A percentile compares a stretch with the other conserved stretches of the same genome.
These are phyloP conservation scores for Drosophila obscura DNA, from an alignment of 1,140 invertebrate genomes.

Conservation along the genomic window DNA sequence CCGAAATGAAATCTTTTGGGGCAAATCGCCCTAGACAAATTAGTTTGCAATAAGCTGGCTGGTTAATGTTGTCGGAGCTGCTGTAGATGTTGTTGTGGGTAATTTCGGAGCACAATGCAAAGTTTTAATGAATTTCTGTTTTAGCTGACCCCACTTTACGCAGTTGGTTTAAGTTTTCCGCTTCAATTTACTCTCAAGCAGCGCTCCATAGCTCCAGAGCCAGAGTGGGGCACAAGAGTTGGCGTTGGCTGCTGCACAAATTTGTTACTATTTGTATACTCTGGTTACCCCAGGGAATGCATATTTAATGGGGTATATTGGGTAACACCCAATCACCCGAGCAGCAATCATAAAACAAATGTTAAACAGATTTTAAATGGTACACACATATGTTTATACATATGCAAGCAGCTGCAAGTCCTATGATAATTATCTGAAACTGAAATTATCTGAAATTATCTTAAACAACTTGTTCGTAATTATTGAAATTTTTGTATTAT, in stretches of 20 bases:
- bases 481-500: too few relatives aligned
- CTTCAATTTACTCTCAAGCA: slow-evolving; percentile 49
- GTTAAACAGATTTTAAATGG: too few relatives aligned
- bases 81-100: slow-evolving; percentile 23
- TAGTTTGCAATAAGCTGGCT: slow-evolving; percentile 70
- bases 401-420: too few relatives aligned
- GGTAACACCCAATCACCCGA: too few relatives aligned
- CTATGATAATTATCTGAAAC: too few relatives aligned
- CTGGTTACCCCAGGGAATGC: slow-evolving; percentile 3
- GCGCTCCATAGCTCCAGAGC: neutral
- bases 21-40: slow-evolving; percentile 74
- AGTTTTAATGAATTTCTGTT: slow-evolving; percentile 78
- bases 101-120: slow-evolving; percentile 71
- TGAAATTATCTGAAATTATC: too few relatives aligned
- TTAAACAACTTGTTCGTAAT: too few relatives aligned
- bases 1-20: slow-evolving; percentile 51
- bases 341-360: too few relatives aligned
- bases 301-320: too few relatives aligned
- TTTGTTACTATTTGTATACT: slow-evolving; percentile 65
- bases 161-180: slow-evolving; percentile 68
- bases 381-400: too few relatives aligned
- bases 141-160: slow-evolving; percentile 50
- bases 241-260: slow-evolving; percentile 23
- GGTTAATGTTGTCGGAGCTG: slow-evolving; percentile 18
- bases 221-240: slow-evolving; percentile 16